Evolutionary conservation across 2,797 vertebrate genomes (phyloP), one percentile per base, ranked within the genome.

Genomic region (Hypotaenidia philippensis): DNA sequence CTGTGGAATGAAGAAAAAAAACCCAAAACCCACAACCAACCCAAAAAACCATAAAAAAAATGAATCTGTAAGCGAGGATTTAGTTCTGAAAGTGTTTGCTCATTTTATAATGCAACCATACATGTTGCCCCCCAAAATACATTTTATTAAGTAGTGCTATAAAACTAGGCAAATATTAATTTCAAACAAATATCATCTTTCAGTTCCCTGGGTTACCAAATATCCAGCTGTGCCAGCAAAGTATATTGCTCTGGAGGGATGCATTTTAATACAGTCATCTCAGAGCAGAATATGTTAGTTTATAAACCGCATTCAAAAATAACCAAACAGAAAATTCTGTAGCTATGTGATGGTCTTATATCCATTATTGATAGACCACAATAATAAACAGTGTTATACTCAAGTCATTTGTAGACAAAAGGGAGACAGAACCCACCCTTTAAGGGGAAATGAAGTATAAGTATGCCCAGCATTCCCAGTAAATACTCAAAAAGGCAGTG

Each of bases 121-220:
- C 0, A 5, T 41, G 13, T 53, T 83, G 17, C 15, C 9, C 16
- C 8, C 8, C 68, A 82, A 92, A 80, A 68, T 53, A 50, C 6
- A 47, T 83, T 95, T 85, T 85, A 85, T 77, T 52, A 66, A 82
- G 29, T 11, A 77, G 7, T 69, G 12, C 29, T 85, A 64, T 87
- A 93, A 94, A 95, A 85, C 29, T 40, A 90, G 74, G n/a, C 22
- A 90, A 90, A 89, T 25, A 83, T 82, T 66, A 74, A 87, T 96
- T 95, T 94, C 49, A 80, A 83, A 31, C 49, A 80, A 83, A 31
- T 3, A n/a, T 80, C 7, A 57, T 78, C 41, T 81, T 88, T 91
- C 50, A 69, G 26, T 49, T 94, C 80, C 70, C 52, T 81, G 26
- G 38, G 49, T 91, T 94, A 78, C 69, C 63, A 84, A 80, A 81